Evolutionary conservation across 2,888 invertebrate species (phyloP), one percentile per base, ranked within the genome.

Genomic region (Limnephilus auricula): DNA sequence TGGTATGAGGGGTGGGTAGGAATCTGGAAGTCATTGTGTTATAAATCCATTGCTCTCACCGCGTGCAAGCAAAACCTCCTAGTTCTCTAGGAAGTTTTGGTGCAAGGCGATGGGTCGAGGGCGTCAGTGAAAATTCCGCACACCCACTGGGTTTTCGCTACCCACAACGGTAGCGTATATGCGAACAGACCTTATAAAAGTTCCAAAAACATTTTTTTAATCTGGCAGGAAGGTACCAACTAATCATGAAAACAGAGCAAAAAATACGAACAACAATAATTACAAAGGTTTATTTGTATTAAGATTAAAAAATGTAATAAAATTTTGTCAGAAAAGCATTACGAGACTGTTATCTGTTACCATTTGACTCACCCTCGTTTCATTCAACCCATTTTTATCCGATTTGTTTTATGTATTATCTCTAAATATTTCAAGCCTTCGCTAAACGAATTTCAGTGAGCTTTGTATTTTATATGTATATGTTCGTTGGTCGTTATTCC

Each of bases 381-480:
- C 25, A 65, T 25, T 65, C 32, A 32, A 32, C 80, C 32, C 32
- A 82, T 82, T 82, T 82, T 82, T 82, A 82, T 32, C 15, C 32
- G 80, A 34, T 82, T 31, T 25, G 15, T 82, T 82, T 5, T 31
- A 82, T 15, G 32, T 32, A 30, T 18, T 80, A 32, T 32, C 80
- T 82, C 15, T 32, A 82, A 32, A 82, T 32, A 82, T 32, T 80
- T 80, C 31, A 31, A 80, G 80, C 80, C 80, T 31, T 80, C 80
- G 30, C 32, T 80, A 80, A 80, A 80, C 31, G 32, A 80, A 80
- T 32, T 80, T 80, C 31, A 80, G 80, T 80, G 18, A 32, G 30
- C 80, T 32, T 32, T 32, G 18, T 80, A 32, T 80, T 31, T 31
- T 15, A 32, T 25, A 9, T 50, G 3, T n/a, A n/a, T 9, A 65